Percentiles rank a stretch among this genome's conserved stretches.
phyloP scores from a whole-genome alignment of 2,797 vertebrate species.

The Podargus strigoides region DNA sequence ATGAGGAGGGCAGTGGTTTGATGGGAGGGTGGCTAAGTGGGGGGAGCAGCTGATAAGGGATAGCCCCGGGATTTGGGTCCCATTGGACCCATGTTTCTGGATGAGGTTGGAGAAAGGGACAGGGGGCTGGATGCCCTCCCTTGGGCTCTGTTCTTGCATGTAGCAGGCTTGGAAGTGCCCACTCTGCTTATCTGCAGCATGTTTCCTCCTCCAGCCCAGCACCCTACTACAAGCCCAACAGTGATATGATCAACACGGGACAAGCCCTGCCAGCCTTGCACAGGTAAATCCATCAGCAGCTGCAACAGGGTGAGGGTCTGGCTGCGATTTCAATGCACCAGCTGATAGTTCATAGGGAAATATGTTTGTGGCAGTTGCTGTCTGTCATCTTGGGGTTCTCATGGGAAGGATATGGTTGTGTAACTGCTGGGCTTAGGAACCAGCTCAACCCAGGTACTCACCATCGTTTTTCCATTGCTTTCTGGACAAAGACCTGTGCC shows the following conservation, averaged over 20 bases:
- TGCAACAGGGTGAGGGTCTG: background rate
- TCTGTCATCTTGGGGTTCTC: background rate
- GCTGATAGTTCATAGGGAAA: background rate
- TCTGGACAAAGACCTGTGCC: conserved; percentile 59
- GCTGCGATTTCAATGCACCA: background rate
- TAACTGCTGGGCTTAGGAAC: background rate
- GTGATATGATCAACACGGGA: background rate
- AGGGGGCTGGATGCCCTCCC: background rate
- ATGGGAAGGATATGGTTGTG: background rate
- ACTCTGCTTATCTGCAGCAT: background rate
- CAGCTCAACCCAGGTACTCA: conserved; percentile 1
- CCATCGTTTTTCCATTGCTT: conserved; percentile 60
- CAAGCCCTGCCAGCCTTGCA: background rate
- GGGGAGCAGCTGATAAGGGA: background rate
- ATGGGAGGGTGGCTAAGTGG: background rate
- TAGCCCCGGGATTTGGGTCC: background rate
- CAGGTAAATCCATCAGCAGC: background rate
- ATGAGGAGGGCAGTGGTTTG: background rate
- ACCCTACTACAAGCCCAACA: background rate
- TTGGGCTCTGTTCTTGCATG: background rate
- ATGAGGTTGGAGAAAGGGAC: background rate
- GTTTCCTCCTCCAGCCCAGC: background rate
- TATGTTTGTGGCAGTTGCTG: background rate
- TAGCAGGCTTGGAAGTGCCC: background rate
- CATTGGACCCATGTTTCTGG: background rate